Evolutionary conservation across 2,888 invertebrate genomes (phyloP).

Genomic region (Metallyticus violacea): DNA sequence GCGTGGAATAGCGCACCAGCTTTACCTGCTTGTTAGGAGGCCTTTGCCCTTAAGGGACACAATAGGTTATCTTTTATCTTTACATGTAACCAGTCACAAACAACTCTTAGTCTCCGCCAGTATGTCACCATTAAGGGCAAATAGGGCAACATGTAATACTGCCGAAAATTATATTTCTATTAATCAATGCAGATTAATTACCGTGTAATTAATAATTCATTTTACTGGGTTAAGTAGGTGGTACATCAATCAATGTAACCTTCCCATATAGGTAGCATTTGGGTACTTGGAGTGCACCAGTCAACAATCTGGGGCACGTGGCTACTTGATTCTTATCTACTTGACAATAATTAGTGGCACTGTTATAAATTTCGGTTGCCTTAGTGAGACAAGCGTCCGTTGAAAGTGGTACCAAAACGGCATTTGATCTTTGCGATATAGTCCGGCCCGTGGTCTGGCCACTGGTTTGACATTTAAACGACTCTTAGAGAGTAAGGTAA

Average conservation of each 20-base stretch:
- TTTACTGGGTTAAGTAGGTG: background rate
- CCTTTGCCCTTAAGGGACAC: too few species aligned
- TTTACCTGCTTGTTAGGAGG: too few species aligned
- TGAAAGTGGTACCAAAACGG: background rate
- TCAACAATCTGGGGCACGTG: background rate
- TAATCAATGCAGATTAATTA: background rate
- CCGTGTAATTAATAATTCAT: background rate
- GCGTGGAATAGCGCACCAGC: too few species aligned
- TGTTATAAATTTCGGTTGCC: background rate
- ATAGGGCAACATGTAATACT: too few species aligned
- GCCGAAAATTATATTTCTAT: too few species aligned
- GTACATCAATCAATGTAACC: background rate
- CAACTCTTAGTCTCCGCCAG: too few species aligned
- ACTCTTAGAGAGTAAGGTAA: background rate
- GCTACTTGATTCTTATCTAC: background rate
- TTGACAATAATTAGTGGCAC: background rate
- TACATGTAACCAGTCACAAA: too few species aligned
- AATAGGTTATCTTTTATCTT: too few species aligned
- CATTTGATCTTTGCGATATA: background rate
- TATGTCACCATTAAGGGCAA: too few species aligned
- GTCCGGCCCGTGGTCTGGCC: background rate
- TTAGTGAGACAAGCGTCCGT: background rate
- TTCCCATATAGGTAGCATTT: background rate
- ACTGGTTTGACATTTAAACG: background rate
- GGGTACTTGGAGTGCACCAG: background rate